Evolutionary conservation across 2,888 invertebrate genomes (phyloP).

Genomic region (Trissolcus brochymenae): DNA sequence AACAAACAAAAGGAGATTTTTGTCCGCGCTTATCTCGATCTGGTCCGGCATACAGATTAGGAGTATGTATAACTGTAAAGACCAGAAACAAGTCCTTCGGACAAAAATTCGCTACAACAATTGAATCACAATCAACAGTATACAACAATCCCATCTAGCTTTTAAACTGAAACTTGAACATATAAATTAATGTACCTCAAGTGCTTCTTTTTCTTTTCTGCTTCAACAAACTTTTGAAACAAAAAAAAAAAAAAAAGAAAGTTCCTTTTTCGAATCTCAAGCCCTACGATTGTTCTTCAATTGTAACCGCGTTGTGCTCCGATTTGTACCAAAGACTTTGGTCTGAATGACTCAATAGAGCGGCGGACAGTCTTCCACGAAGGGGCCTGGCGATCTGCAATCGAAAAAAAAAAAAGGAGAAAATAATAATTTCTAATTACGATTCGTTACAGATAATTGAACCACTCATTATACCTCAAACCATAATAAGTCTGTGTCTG

Average conservation of each 20-base stretch:
- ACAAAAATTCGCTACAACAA: neutral
- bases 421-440: conserved; percentile 32
- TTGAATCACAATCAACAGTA: neutral
- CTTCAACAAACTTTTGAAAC: conserved; percentile 1
- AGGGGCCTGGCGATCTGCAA: conserved; percentile 1
- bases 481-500: conserved; percentile 32
- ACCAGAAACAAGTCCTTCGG: neutral
- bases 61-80: neutral
- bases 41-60: conserved; percentile 5
- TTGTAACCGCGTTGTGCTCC: conserved; percentile 4
- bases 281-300: conserved; percentile 9
- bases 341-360: conserved; percentile 15
- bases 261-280: neutral
- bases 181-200: no score
- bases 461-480: conserved; percentile 21
- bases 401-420: conserved; percentile 29
- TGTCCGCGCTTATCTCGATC: conserved; percentile 3
- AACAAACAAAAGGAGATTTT: neutral
- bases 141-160: no score
- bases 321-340: conserved; percentile 13
- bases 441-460: conserved; percentile 37
- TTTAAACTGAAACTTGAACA: no score
- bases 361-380: neutral
- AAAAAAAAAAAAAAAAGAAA: neutral
- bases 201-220: no score